Evolutionary conservation across 2,113 vertebrate genomes (phyloP), one percentile per base, ranked within the genome.

Genomic region (Nerophis ophidion): DNA sequence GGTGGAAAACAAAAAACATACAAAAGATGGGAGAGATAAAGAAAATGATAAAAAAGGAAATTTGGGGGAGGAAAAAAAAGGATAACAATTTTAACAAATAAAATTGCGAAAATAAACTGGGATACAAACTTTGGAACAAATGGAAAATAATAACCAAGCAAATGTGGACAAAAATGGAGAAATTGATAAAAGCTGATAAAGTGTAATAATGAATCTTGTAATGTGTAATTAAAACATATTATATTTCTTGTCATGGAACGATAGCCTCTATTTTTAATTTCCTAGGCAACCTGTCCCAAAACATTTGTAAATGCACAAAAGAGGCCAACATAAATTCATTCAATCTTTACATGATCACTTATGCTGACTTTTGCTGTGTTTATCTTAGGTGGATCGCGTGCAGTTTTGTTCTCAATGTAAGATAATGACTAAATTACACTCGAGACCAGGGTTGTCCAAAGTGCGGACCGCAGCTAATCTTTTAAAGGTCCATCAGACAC

Each of bases 1-100:
- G 75, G 82, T 76, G 78, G 84, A 86, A 76, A 87, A 81, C 68
- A 80, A 90, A 90, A 88, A 87, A 83, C 26, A 90, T 91, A 89
- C 90, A 93, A 93, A 95, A 95, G 90, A 95, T 93, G 94, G 92
- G 91, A 94, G 93, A 95, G 93, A 93, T 90, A 94, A 89, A 89
- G 85, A 91, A 94, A 95, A 96, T 92, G 92, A 89, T 88, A 92
- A 91, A 26, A 26, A 26, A 91, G 81, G 88, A 84, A 90, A 91
- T 92, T 85, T 88, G 82, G 48, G 60, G 34, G 52, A 34, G 35
- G 6, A 83, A 80, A 75, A n/a, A 57, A 91, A 92, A 90, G 73
- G 81, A 80, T 48, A 86, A 59, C 45, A 87, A 81, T 76, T 61
- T 5, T 61, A 78, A 76, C n/a, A 9, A 61, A 57, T 11, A 79